These are phyloP conservation scores for Atherinomorus stipes DNA, from an alignment of 2,113 vertebrate species.

Conservation along the genomic window DNA sequence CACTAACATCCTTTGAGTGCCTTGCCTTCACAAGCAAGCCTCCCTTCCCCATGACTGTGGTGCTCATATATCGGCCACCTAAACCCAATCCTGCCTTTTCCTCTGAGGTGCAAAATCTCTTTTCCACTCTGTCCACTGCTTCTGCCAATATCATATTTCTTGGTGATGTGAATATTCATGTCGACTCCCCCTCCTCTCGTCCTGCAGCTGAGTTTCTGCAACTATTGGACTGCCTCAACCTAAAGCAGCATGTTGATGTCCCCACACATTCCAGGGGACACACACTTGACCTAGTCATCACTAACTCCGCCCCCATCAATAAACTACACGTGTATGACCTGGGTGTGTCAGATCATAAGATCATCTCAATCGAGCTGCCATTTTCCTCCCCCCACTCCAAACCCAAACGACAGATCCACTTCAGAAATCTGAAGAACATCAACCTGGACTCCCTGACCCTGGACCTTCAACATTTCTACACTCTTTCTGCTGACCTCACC, in stretches of 20 bases:
- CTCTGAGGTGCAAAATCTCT: not conserved
- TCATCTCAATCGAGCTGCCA: not conserved
- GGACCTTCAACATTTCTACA: too few relatives aligned
- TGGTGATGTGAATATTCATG: not conserved
- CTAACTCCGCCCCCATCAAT: too few relatives aligned
- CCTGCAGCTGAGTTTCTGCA: not conserved
- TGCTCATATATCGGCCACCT: not conserved
- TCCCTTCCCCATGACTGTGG: not conserved
- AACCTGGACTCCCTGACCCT: too few relatives aligned
- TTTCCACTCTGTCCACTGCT: not conserved
- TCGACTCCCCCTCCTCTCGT: not conserved
- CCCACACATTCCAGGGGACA: conserved; percentile 2
- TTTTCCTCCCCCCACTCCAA: too few relatives aligned
- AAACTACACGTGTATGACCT: too few relatives aligned
- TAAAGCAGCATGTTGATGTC: conserved; percentile 10
- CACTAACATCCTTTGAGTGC: not conserved
- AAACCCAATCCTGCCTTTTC: conserved; percentile 8
- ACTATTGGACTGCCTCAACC: not conserved
- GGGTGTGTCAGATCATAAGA: not conserved
- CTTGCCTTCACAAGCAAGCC: not conserved
- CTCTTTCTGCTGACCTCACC: too few relatives aligned
- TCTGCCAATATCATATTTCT: conserved; percentile 4
- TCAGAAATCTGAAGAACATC: not conserved
- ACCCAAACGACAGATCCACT: not conserved
- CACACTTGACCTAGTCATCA: not conserved